Conservation (phyloP, 2,888 invertebrate genomes). For the Chelonus formosanus region DNA sequence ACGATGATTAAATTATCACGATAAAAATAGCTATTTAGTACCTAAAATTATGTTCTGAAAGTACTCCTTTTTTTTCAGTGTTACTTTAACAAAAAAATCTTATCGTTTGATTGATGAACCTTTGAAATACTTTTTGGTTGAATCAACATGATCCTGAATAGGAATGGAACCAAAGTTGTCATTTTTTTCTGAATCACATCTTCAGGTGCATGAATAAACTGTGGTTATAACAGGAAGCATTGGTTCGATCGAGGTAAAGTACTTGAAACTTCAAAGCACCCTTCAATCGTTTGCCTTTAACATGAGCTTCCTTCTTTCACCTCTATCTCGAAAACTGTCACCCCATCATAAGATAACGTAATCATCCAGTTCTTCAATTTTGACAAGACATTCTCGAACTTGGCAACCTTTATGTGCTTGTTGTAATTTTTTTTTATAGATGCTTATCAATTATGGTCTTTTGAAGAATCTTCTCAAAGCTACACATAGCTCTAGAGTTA, state of each 20-base stretch:
- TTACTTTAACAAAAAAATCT: not conserved
- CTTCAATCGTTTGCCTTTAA: slow-evolving; percentile 27
- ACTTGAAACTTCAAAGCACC: slow-evolving; percentile 27
- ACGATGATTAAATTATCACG: slow-evolving; percentile 47
- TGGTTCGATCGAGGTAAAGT: slow-evolving; percentile 23
- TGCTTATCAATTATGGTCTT: no score
- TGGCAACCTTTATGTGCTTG: slow-evolving; percentile 4
- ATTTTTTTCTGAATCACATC: no score
- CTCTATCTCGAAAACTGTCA: slow-evolving; percentile 21
- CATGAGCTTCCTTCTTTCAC: slow-evolving; percentile 27
- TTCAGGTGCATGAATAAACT: slow-evolving; percentile 15
- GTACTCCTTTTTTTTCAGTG: no score
- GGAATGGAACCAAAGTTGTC: no score
- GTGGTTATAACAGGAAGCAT: slow-evolving; percentile 31
- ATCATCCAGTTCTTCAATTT: slow-evolving; percentile 25
- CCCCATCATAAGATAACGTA: slow-evolving; percentile 19
- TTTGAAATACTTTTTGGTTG: no score
- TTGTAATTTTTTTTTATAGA: no score
- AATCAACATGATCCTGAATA: no score
- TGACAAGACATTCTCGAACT: slow-evolving; percentile 17
- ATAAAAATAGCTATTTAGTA: slow-evolving; percentile 31
- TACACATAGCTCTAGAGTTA: no score
- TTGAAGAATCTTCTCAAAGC: no score
- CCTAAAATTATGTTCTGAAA: no score
- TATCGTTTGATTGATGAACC: no score